These are phyloP conservation scores for Periophthalmus magnuspinnatus DNA, from an alignment of 2,797 vertebrate species.

Conservation along the genomic window DNA sequence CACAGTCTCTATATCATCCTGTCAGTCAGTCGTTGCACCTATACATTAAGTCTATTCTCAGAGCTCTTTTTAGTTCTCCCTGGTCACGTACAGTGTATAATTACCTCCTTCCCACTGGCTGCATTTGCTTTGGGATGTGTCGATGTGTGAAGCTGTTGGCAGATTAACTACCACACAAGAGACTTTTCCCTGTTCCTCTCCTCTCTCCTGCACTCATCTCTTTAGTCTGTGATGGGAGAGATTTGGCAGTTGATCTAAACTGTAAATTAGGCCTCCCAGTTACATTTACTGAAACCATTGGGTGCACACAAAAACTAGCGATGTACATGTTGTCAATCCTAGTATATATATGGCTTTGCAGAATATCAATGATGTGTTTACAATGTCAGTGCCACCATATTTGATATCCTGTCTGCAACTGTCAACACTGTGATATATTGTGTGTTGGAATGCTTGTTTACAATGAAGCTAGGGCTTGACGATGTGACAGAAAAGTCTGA, in stretches of 20 bases:
- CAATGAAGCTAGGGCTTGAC: no score
- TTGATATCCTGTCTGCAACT: not conserved
- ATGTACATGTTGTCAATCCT: not conserved
- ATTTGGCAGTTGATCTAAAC: conserved; percentile 36
- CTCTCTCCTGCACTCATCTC: conserved; percentile 33
- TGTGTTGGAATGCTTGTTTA: not conserved
- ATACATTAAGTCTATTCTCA: conserved; percentile 23
- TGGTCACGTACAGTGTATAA: conserved; percentile 17
- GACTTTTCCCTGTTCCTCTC: conserved; percentile 25
- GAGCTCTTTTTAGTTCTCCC: conserved; percentile 21
- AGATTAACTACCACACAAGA: conserved; percentile 44
- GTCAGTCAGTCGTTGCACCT: not conserved
- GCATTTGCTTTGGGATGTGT: conserved; percentile 29
- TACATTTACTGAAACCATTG: conserved; percentile 8
- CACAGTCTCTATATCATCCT: conserved; percentile 11
- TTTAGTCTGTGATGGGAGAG: conserved; percentile 26
- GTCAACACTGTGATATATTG: not conserved
- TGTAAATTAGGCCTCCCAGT: conserved; percentile 30
- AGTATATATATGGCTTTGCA: not conserved
- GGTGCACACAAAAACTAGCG: conserved; percentile 1
- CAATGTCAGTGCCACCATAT: not conserved
- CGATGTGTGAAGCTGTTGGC: conserved; percentile 30
- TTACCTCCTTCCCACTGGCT: conserved; percentile 18
- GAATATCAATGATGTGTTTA: not conserved
- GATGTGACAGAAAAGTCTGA: no score